Evolutionary conservation across 2,888 invertebrate genomes (phyloP).

Genomic region (Metallyticus violacea): DNA sequence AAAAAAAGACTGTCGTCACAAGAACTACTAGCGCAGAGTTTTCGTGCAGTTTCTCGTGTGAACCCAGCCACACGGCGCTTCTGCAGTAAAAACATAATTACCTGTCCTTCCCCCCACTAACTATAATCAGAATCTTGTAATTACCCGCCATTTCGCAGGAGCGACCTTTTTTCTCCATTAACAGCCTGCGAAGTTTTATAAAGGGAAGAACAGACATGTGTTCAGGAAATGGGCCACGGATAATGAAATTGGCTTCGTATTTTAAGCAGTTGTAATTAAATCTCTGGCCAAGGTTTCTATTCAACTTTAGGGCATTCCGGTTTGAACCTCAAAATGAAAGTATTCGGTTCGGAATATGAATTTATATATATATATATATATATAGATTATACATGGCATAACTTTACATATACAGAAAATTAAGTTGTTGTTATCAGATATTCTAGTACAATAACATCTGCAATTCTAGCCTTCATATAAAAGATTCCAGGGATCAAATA

Average conservation of each 20-base stretch:
- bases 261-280: background rate
- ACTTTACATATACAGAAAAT: too few species aligned
- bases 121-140: constrained; percentile 27
- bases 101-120: constrained; percentile 20
- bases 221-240: background rate
- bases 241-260: background rate
- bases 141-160: constrained; percentile 3
- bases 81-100: constrained; percentile 26
- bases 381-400: too few species aligned
- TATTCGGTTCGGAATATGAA: too few species aligned
- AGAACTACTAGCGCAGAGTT: background rate
- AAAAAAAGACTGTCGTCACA: background rate
- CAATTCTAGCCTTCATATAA: too few species aligned
- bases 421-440: too few species aligned
- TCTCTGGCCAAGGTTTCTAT: background rate
- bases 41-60: background rate
- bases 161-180: background rate
- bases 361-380: too few species aligned
- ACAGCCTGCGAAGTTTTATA: background rate
- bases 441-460: too few species aligned
- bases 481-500: too few species aligned
- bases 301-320: too few species aligned
- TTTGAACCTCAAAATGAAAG: too few species aligned
- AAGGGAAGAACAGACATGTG: background rate
- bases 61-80: background rate